Base-by-base conservation (phyloP, 1,140 invertebrate genomes). In the Rhopalosiphum padi region DNA sequence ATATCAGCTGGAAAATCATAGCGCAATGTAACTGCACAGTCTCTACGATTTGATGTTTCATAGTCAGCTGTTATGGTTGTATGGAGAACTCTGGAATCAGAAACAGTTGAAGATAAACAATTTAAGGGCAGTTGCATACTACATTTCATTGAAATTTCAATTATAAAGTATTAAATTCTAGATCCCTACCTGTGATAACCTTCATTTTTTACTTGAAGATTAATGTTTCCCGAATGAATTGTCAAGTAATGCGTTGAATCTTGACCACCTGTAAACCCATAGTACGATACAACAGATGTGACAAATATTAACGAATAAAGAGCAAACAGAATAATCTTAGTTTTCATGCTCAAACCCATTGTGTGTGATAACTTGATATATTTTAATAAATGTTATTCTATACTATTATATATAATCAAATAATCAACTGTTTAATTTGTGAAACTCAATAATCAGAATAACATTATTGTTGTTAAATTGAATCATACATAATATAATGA, bases 1-100 rank as follows among this genome's bases (percentile, higher is more conserved):
- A 93, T 93, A 86, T 93, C 91, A 41, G 91, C 23, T 41, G 91
- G 91, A 93, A 93, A 93, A 43, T 93, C 48, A 53, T 93, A 93
- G 21, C 48, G 68, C 55, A 93, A 41, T 83, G 77, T 93, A 21
- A 93, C 23, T n/a, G 82, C 91, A 93, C 91, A 93, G 15, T 93
- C 91, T 55, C 55, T 85, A 55, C 77, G 77, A 43, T 86, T 85
- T 7, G 91, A 93, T 22, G 48, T 53, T 35, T 93, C 91, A 55
- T 93, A 93, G 35, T 93, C 91, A 2, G 91, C 91, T 2, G 68
- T 85, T 8, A 93, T 51, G 0, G 77, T 86, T 11, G 91, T 93
- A 43, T 55, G 91, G 35, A 93, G 82, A 86, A 93, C 30, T 93
- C 91, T 93, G 48, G 43, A 86, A 93, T 35, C 8, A 8, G 6